These are phyloP conservation scores for Pseudachorutes palmiensis DNA, from an alignment of 1,140 invertebrate genomes.

Conservation along the genomic window DNA sequence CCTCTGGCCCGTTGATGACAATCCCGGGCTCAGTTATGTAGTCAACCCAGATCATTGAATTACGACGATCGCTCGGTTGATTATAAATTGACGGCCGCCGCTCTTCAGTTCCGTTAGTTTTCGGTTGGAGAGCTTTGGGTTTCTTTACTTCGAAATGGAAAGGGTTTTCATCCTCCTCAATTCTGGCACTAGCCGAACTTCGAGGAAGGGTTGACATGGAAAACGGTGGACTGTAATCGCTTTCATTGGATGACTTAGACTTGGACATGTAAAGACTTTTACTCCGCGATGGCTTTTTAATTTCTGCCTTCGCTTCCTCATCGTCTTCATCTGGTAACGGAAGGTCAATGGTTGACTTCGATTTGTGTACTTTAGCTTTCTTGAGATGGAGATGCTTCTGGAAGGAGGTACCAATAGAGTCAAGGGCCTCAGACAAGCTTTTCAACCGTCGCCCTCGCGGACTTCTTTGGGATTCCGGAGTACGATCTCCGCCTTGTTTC, in stretches of 20 bases:
- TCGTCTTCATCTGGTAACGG: not conserved
- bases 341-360: not conserved
- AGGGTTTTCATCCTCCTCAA: no score
- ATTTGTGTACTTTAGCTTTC: not conserved
- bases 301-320: not conserved
- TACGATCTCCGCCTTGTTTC: not conserved
- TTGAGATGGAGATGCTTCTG: constrained; percentile 7
- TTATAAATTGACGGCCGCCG: not conserved
- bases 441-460: not conserved
- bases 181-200: no score
- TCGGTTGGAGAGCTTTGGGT: no score
- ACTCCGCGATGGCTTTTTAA: not conserved
- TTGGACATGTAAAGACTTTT: not conserved
- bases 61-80: not conserved
- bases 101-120: no score
- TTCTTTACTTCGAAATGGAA: not conserved
- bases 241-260: not conserved
- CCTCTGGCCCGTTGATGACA: constrained; percentile 2
- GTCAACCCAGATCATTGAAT: constrained; percentile 21
- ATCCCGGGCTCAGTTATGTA: constrained; percentile 20
- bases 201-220: not conserved
- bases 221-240: not conserved
- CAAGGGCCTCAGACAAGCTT: constrained; percentile 3
- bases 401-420: constrained; percentile 5
- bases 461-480: not conserved